Evolutionary conservation across 2,888 invertebrate species (phyloP).

Genomic region (Folsomia candida): DNA sequence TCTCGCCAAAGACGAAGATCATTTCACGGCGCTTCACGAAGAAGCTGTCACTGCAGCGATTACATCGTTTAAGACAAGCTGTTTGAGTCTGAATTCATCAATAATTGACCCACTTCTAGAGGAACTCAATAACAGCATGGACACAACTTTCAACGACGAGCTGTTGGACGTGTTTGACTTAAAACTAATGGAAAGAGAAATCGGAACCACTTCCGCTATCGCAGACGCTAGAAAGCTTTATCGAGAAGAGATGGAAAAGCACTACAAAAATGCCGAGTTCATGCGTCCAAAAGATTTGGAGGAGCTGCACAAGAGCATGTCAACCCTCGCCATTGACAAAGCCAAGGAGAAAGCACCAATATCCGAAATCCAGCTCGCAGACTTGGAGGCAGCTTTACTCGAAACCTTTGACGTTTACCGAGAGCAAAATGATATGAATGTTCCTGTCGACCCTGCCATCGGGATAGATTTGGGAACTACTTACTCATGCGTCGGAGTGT

Average conservation of each 20-base stretch:
- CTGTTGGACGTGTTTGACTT: conserved; percentile 15
- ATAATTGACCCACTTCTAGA: background rate
- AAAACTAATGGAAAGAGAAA: conserved; percentile 14
- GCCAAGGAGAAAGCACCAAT: conserved; percentile 3
- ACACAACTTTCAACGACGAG: conserved; percentile 19
- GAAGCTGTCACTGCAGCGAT: background rate
- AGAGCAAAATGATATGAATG: conserved; percentile 19
- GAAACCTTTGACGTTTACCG: conserved; percentile 8
- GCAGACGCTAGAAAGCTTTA: conserved; percentile 20
- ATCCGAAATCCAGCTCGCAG: conserved; percentile 12
- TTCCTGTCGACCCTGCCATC: conserved; percentile 27
- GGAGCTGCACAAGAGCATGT: conserved; percentile 8
- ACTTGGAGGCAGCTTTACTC: conserved; percentile 7
- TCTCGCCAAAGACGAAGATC: conserved; percentile 1
- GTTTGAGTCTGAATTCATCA: background rate
- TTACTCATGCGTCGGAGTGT: conserved; percentile 39
- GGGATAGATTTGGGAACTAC: conserved; percentile 43
- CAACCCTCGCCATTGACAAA: conserved; percentile 4
- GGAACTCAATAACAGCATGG: conserved; percentile 1
- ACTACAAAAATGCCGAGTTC: conserved; percentile 23
- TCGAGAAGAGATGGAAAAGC: conserved; percentile 31
- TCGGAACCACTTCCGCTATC: conserved; percentile 10
- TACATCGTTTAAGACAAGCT: background rate
- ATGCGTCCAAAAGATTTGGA: conserved; percentile 22
- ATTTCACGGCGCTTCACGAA: conserved; percentile 13